Evolutionary conservation across 2,888 invertebrate genomes (phyloP), one percentile per base, ranked within the genome.

Genomic region (Dione vanillae): DNA sequence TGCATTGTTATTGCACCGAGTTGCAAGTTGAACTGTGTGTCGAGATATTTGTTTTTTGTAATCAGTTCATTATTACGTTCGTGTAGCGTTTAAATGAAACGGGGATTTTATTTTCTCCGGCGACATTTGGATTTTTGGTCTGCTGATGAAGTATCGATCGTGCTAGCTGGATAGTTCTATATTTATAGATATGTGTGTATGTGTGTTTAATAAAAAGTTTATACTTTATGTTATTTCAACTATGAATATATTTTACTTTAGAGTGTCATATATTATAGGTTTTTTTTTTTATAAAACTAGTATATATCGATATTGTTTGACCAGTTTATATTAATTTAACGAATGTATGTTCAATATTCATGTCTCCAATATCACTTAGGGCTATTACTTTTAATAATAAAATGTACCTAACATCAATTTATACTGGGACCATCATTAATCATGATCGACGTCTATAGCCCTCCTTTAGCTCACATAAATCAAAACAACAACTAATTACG

Each of bases 21-120:
- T 62, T 62, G 68, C 35, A 45, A 62, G 68, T 62, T 62, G 68
- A 68, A 68, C 43, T 19, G 37, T n/a, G 16, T 37, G 35, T 37
- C 16, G 45, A 37, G 51, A 51, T 62, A 54, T 68, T 68, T 68
- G 52, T 62, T 68, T 47, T 62, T 62, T 62, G 51, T 43, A 61
- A 68, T 68, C 67, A 68, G 37, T 68, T 62, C 67, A 62, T 68
- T 68, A 62, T 49, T 67, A 41, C 27, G 43, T 61, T 45, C 43
- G 27, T 19, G 49, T 49, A 37, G 37, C 64, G 37, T 49, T 62
- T 47, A 62, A 43, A 43, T 52, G 52, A 45, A 54, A 68, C 45
- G 14, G 45, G 52, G 20, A 62, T 68, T 62, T 62, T 54, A n/a
- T 54, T 35, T n/a, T 64, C 27, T 35, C 16, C 2, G 7, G 11